phyloP scores from a whole-genome alignment of 2,113 vertebrate species.

The Isichthys henryi region DNA sequence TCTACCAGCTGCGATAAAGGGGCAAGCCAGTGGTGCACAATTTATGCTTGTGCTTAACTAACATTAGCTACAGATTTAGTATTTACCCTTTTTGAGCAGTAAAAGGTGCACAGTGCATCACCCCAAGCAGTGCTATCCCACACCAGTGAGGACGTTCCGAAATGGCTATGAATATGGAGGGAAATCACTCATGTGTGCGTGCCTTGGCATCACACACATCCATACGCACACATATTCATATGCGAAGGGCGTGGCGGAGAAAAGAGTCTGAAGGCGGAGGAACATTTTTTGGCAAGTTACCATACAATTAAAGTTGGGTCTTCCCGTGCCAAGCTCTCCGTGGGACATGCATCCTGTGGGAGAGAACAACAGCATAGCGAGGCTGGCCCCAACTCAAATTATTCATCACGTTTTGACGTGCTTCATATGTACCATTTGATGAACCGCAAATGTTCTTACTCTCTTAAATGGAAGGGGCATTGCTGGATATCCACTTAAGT shows the following conservation, averaged over 20 bases:
- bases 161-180: not conserved
- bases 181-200: not conserved
- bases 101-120: not conserved
- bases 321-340: conserved; percentile 15
- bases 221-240: not conserved
- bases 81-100: not conserved
- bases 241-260: conserved; percentile 21
- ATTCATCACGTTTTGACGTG: conserved; percentile 22
- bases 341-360: conserved; percentile 36
- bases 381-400: conserved; percentile 6
- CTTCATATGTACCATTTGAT: not conserved
- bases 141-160: not conserved
- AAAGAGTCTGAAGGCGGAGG: conserved; percentile 15
- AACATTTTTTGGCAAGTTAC: conserved; percentile 34
- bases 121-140: not conserved
- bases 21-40: not conserved
- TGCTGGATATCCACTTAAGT: conserved; percentile 1
- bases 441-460: not conserved
- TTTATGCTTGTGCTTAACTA: not conserved
- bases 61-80: not conserved
- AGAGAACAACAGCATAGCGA: conserved; percentile 10
- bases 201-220: not conserved
- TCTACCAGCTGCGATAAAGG: not conserved
- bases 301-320: conserved; percentile 21
- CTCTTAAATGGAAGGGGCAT: not conserved